Percentiles rank a stretch among this genome's conserved stretches.
These are phyloP conservation scores for Phaedon cochleariae DNA, from an alignment of 2,888 invertebrate genomes.

Conservation along the genomic window DNA sequence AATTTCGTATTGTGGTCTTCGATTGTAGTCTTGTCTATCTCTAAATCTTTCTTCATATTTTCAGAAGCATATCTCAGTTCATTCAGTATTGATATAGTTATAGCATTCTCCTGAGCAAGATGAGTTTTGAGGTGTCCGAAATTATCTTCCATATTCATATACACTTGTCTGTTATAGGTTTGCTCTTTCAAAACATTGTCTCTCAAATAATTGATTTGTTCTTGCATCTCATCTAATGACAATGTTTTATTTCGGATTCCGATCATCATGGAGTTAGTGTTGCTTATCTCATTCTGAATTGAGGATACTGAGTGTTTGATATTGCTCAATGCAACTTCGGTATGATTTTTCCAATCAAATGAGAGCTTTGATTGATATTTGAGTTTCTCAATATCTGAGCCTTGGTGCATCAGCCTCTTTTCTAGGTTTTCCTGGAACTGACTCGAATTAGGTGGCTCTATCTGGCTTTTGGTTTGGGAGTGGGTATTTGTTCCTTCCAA, in stretches of 20 bases:
- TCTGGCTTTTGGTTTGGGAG: constrained; percentile 17
- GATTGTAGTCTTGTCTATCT: constrained; percentile 46
- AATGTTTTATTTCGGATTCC: constrained; percentile 46
- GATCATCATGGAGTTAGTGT: constrained; percentile 42
- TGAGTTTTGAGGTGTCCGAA: constrained; percentile 56
- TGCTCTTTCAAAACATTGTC: constrained; percentile 54
- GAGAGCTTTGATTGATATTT: constrained; percentile 60
- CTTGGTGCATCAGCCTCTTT: constrained; percentile 37
- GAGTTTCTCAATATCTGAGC: constrained; percentile 50
- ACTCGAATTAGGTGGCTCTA: background rate
- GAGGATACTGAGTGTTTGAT: constrained; percentile 56
- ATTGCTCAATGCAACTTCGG: constrained; percentile 63
- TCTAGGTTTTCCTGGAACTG: constrained; percentile 33
- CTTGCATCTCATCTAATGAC: constrained; percentile 48
- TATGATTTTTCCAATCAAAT: constrained; percentile 65
- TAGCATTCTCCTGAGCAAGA: constrained; percentile 58
- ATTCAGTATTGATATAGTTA: constrained; percentile 58
- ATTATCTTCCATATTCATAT: constrained; percentile 45
- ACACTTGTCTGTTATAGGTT: constrained; percentile 44
- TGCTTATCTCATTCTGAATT: constrained; percentile 41
- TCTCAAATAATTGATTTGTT: constrained; percentile 48
- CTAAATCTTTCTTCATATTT: constrained; percentile 46
- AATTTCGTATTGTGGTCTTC: constrained; percentile 63
- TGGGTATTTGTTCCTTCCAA: constrained; percentile 38
- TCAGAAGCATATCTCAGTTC: constrained; percentile 57